A percentile compares a stretch with the other conserved stretches of the same genome.
These are phyloP conservation scores for Nanorana parkeri DNA, from an alignment of 2,113 vertebrate species.

Conservation along the genomic window DNA sequence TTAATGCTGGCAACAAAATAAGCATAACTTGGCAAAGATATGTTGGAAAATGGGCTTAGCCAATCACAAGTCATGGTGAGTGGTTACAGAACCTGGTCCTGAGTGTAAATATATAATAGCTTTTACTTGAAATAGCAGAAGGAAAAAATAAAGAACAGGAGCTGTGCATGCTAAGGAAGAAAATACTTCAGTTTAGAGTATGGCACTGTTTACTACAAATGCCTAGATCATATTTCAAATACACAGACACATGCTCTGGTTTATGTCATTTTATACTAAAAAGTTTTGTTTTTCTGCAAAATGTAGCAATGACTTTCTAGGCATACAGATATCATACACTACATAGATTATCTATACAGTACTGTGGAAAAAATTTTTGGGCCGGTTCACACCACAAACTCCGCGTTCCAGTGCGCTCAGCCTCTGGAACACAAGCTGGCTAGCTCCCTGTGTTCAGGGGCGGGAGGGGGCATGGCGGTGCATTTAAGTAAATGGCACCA, in stretches of 20 bases:
- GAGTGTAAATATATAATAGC: constrained; percentile 40
- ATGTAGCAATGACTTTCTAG: not conserved
- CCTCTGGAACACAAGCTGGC: too few species aligned
- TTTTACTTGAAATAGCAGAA: not conserved
- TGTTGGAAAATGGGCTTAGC: constrained; percentile 30
- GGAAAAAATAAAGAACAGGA: constrained; percentile 1
- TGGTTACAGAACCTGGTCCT: constrained; percentile 30
- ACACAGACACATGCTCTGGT: not conserved
- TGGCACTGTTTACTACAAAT: constrained; percentile 23
- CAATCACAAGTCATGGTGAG: constrained; percentile 36
- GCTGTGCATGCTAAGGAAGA: not conserved
- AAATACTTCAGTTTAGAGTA: not conserved
- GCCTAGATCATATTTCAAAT: constrained; percentile 17
- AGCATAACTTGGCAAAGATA: constrained; percentile 27
- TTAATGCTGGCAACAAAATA: constrained; percentile 38
- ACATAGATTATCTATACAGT: too few species aligned
- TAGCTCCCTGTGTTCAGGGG: too few species aligned
- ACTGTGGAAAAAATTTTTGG: too few species aligned
- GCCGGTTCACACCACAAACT: too few species aligned
- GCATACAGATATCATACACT: too few species aligned
- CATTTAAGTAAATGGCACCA: too few species aligned
- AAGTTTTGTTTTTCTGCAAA: not conserved
- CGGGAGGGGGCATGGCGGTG: too few species aligned
- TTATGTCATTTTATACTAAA: not conserved
- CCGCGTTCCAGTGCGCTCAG: too few species aligned